A percentile compares a stretch with the other conserved stretches of the same genome.
Evolutionary conservation across 2,113 vertebrate genomes (phyloP).

Genomic region (Eulemur macaco): DNA sequence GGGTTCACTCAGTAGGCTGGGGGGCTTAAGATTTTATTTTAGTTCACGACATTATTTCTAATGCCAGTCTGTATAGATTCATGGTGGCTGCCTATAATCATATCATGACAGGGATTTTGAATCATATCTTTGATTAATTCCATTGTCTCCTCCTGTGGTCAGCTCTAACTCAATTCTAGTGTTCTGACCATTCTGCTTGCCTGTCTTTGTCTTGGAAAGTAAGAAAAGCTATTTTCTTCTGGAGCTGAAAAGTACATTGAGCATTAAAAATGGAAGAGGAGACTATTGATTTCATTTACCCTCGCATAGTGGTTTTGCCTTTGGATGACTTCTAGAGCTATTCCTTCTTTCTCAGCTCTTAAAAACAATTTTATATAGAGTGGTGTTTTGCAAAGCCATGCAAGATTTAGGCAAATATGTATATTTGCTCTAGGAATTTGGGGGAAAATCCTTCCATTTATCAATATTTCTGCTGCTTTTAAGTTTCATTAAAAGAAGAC

Average conservation of each 20-base stretch:
- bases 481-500: constrained; percentile 20
- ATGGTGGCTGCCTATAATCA: neutral
- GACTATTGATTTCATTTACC: neutral
- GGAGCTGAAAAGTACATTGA: neutral
- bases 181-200: neutral
- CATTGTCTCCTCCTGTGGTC: neutral
- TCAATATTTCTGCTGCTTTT: neutral
- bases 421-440: neutral
- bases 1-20: too few relatives aligned
- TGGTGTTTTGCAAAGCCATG: neutral
- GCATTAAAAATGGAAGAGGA: neutral
- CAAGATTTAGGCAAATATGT: neutral
- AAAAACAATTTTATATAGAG: neutral
- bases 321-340: neutral
- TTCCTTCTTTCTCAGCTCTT: neutral
- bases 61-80: neutral
- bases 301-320: neutral
- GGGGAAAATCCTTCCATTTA: neutral
- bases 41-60: neutral
- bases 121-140: neutral
- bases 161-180: neutral
- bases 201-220: neutral
- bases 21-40: too few relatives aligned
- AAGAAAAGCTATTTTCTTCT: neutral
- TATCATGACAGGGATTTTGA: neutral